These are phyloP conservation scores for Amblyjoppa proteus DNA, from an alignment of 2,888 invertebrate genomes.

Conservation along the genomic window DNA sequence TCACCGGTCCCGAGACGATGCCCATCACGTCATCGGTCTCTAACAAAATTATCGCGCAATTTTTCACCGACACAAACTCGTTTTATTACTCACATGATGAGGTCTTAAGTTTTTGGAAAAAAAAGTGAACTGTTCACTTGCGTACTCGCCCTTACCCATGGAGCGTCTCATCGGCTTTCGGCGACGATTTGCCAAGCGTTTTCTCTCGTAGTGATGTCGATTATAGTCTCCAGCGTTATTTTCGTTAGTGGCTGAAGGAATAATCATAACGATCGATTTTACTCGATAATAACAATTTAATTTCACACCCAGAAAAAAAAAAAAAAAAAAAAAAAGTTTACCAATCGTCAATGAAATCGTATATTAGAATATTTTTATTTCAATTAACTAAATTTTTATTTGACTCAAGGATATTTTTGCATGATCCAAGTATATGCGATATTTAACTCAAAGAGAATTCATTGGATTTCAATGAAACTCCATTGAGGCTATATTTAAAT, in stretches of 20 bases:
- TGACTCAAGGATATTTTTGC: no score
- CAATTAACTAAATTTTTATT: no score
- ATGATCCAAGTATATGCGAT: no score
- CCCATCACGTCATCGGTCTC: slow-evolving; percentile 14
- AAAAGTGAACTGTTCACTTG: slow-evolving; percentile 49
- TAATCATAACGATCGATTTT: not conserved
- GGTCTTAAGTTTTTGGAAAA: not conserved
- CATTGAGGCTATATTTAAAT: no score
- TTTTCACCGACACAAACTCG: not conserved
- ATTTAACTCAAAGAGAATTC: no score
- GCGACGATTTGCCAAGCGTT: slow-evolving; percentile 46
- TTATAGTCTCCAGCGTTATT: slow-evolving; percentile 17
- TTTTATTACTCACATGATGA: not conserved
- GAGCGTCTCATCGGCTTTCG: slow-evolving; percentile 40
- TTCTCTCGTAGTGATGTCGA: slow-evolving; percentile 41
- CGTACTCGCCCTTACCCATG: slow-evolving; percentile 60
- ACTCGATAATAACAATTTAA: not conserved
- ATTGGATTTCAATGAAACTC: no score
- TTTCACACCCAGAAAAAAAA: no score
- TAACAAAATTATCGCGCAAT: slow-evolving; percentile 2
- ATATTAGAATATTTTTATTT: no score
- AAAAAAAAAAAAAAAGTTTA: no score
- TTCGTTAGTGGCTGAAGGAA: slow-evolving; percentile 30
- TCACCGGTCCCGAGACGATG: slow-evolving; percentile 43
- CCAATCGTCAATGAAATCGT: no score